Percentiles rank a stretch among this genome's conserved stretches.
These are phyloP conservation scores for Synanthedon formicaeformis DNA, from an alignment of 2,888 invertebrate genomes.

Conservation along the genomic window DNA sequence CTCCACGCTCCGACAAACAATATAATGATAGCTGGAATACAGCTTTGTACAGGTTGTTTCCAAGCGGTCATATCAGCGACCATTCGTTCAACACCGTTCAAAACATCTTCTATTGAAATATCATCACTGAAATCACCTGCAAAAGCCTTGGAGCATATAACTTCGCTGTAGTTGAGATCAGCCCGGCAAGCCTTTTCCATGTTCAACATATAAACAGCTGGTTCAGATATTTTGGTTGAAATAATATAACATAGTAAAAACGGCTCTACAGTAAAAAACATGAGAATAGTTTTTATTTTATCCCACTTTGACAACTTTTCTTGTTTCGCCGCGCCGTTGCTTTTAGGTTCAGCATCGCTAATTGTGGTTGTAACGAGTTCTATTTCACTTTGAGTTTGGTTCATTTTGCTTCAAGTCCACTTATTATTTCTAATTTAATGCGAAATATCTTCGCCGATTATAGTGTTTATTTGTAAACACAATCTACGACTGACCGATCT, in stretches of 20 bases:
- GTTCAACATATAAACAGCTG: slow-evolving; percentile 64
- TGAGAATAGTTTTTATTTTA: slow-evolving; percentile 16
- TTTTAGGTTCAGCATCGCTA: slow-evolving; percentile 10
- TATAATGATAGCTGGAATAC: slow-evolving; percentile 67
- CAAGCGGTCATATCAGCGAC: slow-evolving; percentile 67
- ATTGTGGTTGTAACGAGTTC: slow-evolving; percentile 12
- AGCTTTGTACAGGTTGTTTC: slow-evolving; percentile 65
- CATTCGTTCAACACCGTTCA: slow-evolving; percentile 42
- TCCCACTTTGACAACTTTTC: slow-evolving; percentile 10
- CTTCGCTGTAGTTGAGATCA: slow-evolving; percentile 58
- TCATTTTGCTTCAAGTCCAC: slow-evolving; percentile 14
- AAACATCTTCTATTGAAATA: slow-evolving; percentile 31
- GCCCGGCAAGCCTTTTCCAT: slow-evolving; percentile 70
- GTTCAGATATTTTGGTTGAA: slow-evolving; percentile 72
- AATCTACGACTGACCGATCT: slow-evolving; percentile 15
- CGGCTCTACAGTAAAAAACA: slow-evolving; percentile 74
- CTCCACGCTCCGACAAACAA: slow-evolving; percentile 74
- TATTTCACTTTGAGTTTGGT: slow-evolving; percentile 14
- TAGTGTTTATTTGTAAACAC: slow-evolving; percentile 26
- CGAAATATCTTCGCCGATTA: not conserved
- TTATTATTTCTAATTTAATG: too few species aligned
- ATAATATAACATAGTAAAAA: slow-evolving; percentile 73
- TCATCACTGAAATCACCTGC: slow-evolving; percentile 33
- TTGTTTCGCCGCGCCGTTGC: slow-evolving; percentile 7
- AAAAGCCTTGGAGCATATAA: slow-evolving; percentile 53